These are phyloP conservation scores for Poecile atricapillus DNA, from an alignment of 2,113 vertebrate genomes.

Conservation along the genomic window DNA sequence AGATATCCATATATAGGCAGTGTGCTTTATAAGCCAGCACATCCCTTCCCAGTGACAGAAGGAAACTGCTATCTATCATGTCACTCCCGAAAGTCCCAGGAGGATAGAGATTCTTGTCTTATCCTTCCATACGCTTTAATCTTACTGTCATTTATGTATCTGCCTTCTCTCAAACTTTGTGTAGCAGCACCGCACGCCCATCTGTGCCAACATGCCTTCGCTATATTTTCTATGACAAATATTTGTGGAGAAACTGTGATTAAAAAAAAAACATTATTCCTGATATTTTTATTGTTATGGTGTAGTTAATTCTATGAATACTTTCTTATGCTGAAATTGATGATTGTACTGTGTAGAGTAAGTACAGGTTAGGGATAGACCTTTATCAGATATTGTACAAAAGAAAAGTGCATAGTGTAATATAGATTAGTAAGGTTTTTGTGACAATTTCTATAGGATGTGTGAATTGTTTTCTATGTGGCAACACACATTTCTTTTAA, in stretches of 20 bases:
- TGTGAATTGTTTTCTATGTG: slow-evolving; percentile 80
- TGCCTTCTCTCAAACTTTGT: slow-evolving; percentile 53
- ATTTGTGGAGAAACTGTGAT: slow-evolving; percentile 79
- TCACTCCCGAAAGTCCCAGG: slow-evolving; percentile 53
- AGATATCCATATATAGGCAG: neutral
- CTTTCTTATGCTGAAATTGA: slow-evolving; percentile 66
- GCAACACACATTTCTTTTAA: slow-evolving; percentile 76
- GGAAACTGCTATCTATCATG: slow-evolving; percentile 26
- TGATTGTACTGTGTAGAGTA: slow-evolving; percentile 77
- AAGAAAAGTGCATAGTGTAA: slow-evolving; percentile 75
- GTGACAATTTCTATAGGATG: slow-evolving; percentile 78
- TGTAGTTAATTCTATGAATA: slow-evolving; percentile 77
- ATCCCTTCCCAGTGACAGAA: neutral
- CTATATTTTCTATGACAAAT: slow-evolving; percentile 78
- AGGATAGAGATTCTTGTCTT: slow-evolving; percentile 41
- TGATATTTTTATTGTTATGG: slow-evolving; percentile 79
- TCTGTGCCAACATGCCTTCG: slow-evolving; percentile 76
- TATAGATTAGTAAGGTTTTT: slow-evolving; percentile 74
- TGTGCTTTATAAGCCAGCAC: neutral
- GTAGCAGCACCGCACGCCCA: slow-evolving; percentile 57
- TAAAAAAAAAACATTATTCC: slow-evolving; percentile 66
- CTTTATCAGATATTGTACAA: slow-evolving; percentile 67
- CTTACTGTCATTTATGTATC: slow-evolving; percentile 60
- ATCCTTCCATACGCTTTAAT: slow-evolving; percentile 17
- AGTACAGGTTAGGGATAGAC: slow-evolving; percentile 68